Evolutionary conservation across 2,113 vertebrate species (phyloP).

Genomic region (Hypanus sabinus): DNA sequence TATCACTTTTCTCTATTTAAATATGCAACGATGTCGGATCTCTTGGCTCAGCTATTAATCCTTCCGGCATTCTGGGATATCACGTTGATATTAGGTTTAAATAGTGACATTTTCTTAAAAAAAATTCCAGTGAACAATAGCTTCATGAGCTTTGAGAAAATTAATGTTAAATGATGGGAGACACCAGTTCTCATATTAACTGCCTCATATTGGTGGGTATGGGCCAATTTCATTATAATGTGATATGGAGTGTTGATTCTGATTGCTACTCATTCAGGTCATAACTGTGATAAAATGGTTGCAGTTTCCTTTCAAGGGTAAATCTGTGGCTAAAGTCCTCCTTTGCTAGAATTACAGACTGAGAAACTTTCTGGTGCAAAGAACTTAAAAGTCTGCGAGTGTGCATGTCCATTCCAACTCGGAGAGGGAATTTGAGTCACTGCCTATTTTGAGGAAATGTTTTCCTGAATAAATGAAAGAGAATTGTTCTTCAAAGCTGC

Average conservation of each 20-base stretch:
- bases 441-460: not conserved
- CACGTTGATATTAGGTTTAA: conserved; percentile 15
- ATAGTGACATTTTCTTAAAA: not conserved
- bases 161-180: conserved; percentile 31
- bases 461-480: not conserved
- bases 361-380: not conserved
- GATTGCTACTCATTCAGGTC: not conserved
- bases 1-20: conserved; percentile 33
- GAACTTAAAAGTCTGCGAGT: not conserved
- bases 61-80: conserved; percentile 19
- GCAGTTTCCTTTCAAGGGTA: conserved; percentile 17
- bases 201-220: not conserved
- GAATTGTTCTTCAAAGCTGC: not conserved
- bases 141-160: not conserved
- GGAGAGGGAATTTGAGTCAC: not conserved
- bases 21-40: conserved; percentile 29
- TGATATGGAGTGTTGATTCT: not conserved
- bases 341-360: not conserved
- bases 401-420: not conserved
- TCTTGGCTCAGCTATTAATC: not conserved
- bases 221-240: not conserved
- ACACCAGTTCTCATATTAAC: conserved; percentile 17
- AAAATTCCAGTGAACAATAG: not conserved
- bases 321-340: not conserved
- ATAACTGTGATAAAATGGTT: not conserved